These are phyloP conservation scores for Schrankia costaestrigalis DNA, from an alignment of 2,888 invertebrate species.

Conservation along the genomic window DNA sequence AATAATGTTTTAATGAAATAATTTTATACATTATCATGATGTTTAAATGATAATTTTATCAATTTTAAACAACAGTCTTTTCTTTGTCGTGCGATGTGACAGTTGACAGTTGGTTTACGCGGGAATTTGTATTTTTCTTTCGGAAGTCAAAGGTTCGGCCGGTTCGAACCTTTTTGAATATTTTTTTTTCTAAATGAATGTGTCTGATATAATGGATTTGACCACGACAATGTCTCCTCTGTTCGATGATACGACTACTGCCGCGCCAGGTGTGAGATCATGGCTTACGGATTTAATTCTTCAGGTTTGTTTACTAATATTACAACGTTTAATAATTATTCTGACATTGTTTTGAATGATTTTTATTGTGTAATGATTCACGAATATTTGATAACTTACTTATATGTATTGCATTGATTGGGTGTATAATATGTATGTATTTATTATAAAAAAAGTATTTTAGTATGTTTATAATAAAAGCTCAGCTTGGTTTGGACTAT, in stretches of 20 bases:
- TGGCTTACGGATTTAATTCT: conserved; percentile 59
- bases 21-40: conserved; percentile 50
- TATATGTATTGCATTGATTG: not conserved
- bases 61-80: conserved; percentile 38
- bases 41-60: conserved; percentile 48
- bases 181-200: conserved; percentile 43
- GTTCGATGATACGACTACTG: conserved; percentile 32
- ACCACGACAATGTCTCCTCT: conserved; percentile 32
- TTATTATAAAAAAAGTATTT: not conserved
- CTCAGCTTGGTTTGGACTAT: not conserved
- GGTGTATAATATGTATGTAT: too few species aligned
- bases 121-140: conserved; percentile 27
- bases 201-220: conserved; percentile 39
- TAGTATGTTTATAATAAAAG: not conserved
- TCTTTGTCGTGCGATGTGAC: conserved; percentile 36
- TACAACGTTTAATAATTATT: not conserved
- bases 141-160: conserved; percentile 18
- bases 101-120: conserved; percentile 38
- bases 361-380: not conserved
- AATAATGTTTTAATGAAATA: conserved; percentile 34
- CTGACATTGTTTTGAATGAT: not conserved
- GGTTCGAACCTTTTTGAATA: conserved; percentile 3
- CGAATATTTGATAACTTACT: not conserved
- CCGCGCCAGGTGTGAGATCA: conserved; percentile 48
- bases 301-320: conserved; percentile 50